phyloP scores from a whole-genome alignment of 2,113 vertebrate genomes.

The Grammomys dolichurus region DNA sequence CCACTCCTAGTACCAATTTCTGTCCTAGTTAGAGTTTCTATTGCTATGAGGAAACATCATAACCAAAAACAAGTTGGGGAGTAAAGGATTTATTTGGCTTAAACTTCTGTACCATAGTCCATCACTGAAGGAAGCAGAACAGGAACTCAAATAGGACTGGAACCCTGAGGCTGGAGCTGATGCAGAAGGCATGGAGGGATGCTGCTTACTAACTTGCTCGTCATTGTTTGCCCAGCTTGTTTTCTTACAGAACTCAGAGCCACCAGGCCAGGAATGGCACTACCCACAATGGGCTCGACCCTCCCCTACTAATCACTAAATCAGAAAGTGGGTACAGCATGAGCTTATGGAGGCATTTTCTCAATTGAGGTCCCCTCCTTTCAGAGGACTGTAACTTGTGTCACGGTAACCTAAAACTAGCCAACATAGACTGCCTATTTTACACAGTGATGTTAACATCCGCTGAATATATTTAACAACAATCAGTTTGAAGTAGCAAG shows the following conservation, averaged over 20 bases:
- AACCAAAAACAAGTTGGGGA: background rate
- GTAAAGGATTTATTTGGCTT: background rate
- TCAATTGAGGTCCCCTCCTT: background rate
- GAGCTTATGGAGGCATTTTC: background rate
- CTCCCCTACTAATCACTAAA: background rate
- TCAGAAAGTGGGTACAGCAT: background rate
- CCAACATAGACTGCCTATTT: background rate
- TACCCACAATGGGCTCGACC: background rate
- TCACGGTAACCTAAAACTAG: background rate
- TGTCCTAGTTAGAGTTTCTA: too few species aligned
- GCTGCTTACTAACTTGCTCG: background rate
- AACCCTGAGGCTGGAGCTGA: background rate
- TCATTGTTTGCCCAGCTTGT: background rate
- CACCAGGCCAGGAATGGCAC: background rate
- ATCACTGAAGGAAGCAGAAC: background rate
- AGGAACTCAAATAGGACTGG: background rate
- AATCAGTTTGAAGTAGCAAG: background rate
- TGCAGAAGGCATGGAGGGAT: background rate
- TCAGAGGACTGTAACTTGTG: background rate
- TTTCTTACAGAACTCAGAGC: background rate
- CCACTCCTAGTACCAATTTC: background rate
- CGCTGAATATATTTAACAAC: background rate
- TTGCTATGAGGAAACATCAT: background rate
- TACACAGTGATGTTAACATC: slow-evolving; percentile 15
- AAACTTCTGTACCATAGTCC: background rate